phyloP scores from a whole-genome alignment of 2,797 vertebrate genomes.

The Scolopax bukidnonensis region DNA sequence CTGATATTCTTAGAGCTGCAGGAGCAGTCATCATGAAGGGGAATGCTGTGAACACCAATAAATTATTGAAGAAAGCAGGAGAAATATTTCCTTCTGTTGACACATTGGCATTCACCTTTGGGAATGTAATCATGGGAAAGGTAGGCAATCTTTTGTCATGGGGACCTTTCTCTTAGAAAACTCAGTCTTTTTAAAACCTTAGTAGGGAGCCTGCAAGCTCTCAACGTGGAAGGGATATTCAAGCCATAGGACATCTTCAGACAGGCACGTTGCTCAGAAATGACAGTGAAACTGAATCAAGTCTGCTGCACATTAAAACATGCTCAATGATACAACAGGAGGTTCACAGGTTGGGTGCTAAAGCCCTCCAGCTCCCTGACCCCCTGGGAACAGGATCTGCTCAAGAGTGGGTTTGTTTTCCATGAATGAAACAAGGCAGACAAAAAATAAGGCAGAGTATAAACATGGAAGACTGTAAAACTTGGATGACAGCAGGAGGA shows the following conservation, averaged over 20 bases:
- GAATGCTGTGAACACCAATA: conserved; percentile 63
- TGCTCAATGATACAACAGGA: background rate
- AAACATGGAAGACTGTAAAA: background rate
- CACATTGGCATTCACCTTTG: conserved; percentile 69
- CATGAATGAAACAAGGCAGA: background rate
- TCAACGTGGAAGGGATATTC: background rate
- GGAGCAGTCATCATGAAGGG: conserved; percentile 65
- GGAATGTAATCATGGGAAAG: conserved; percentile 68
- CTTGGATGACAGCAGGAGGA: background rate
- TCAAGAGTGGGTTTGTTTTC: background rate
- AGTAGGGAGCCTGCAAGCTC: background rate
- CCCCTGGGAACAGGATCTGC: background rate
- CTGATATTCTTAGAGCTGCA: conserved; percentile 65
- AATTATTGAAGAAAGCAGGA: conserved; percentile 71
- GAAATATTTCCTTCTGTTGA: conserved; percentile 73
- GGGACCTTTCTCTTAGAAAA: conserved; percentile 19
- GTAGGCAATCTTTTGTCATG: conserved; percentile 68
- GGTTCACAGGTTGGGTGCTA: accelerated
- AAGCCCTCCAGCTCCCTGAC: background rate
- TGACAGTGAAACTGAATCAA: background rate
- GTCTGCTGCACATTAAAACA: background rate
- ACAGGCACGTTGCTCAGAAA: background rate
- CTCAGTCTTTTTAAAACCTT: conserved; percentile 23
- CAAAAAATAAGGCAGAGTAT: background rate
- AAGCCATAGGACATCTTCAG: background rate